Conservation (phyloP, 1,140 invertebrate genomes). For the Drosophila nigromelanica region DNA sequence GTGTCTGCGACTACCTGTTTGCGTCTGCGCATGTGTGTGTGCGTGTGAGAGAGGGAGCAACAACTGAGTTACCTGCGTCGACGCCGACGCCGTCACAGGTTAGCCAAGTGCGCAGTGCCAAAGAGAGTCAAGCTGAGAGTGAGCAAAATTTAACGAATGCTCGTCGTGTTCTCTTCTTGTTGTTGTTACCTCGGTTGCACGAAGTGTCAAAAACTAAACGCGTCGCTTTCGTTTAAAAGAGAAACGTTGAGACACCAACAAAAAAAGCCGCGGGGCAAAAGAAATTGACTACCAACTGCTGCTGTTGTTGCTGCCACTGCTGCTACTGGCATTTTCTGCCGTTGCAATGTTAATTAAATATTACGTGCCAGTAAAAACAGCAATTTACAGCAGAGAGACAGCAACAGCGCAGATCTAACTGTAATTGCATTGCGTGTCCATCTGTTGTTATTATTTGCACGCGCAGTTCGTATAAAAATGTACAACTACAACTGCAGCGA, state of each 20-base stretch:
- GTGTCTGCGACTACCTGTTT: conserved; percentile 74
- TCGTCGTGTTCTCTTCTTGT: conserved; percentile 14
- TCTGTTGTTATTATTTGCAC: conserved; percentile 61
- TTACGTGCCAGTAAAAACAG: conserved; percentile 69
- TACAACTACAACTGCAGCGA: conserved; percentile 55
- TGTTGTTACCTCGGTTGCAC: not conserved
- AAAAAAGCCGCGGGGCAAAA: conserved; percentile 48
- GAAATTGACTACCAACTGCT: conserved; percentile 45
- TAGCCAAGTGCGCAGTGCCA: conserved; percentile 2
- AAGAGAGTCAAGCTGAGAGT: conserved; percentile 4
- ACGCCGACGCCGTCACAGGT: conserved; percentile 30
- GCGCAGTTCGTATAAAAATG: conserved; percentile 30
- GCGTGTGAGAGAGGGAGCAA: conserved; percentile 32
- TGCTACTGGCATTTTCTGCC: conserved; percentile 34
- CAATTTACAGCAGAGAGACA: conserved; percentile 58
- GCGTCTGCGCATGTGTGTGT: conserved; percentile 35
- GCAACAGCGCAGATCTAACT: conserved; percentile 56
- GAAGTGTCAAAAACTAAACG: conserved; percentile 75
- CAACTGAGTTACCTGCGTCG: conserved; percentile 55
- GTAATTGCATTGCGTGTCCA: conserved; percentile 78
- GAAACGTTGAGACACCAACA: conserved; percentile 45
- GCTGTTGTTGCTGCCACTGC: conserved; percentile 7
- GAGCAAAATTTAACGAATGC: conserved; percentile 36
- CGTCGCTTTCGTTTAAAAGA: conserved; percentile 75
- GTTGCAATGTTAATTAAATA: conserved; percentile 75